phyloP scores from a whole-genome alignment of 1,140 invertebrate genomes.

The Saxidomus purpurata region DNA sequence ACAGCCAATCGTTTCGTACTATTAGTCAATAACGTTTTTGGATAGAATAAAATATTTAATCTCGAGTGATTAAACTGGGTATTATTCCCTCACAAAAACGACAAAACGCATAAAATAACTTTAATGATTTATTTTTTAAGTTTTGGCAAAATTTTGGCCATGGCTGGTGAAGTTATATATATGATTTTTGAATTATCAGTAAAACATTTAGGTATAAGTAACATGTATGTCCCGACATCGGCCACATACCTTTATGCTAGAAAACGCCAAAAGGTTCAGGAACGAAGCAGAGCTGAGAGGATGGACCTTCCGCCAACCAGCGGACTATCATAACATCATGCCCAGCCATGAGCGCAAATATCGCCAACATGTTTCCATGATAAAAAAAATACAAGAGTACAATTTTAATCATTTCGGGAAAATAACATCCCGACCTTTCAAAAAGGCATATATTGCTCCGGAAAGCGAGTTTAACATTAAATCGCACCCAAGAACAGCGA shows the following conservation, averaged over 20 bases:
- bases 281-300: neutral
- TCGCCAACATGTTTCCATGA: neutral
- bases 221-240: conserved; percentile 22
- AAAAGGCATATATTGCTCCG: neutral
- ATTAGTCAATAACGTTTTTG: too few species aligned
- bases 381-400: neutral
- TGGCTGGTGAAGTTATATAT: neutral
- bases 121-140: neutral
- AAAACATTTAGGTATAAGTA: neutral
- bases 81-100: neutral
- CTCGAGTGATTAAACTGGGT: too few species aligned
- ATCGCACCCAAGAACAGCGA: neutral
- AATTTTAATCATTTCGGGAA: neutral
- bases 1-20: too few species aligned
- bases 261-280: neutral
- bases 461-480: neutral
- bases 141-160: neutral
- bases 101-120: neutral
- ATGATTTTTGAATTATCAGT: neutral
- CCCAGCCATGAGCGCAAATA: neutral
- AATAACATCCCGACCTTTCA: neutral
- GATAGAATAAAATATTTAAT: too few species aligned
- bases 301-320: neutral
- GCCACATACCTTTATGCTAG: conserved; percentile 13
- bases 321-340: neutral